Evolutionary conservation across 1,140 invertebrate species (phyloP), one percentile per base, ranked within the genome.

Genomic region (Zaprionus davidi): DNA sequence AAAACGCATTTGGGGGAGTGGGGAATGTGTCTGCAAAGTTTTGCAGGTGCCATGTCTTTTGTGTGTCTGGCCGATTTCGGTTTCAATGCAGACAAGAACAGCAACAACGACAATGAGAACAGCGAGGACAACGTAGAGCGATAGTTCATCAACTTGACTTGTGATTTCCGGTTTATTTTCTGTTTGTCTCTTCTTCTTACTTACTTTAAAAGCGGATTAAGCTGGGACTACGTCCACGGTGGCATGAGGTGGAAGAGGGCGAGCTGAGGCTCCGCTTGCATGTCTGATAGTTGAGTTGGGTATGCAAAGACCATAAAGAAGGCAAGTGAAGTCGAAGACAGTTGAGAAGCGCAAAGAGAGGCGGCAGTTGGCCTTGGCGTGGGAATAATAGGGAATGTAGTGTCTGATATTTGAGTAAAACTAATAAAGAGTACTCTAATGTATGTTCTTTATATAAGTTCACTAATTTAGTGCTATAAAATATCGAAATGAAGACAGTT

Each of bases 131-230:
- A 67, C 64, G 53, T 36, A 59, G 79, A 65, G 70, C 69, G 84
- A 87, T 84, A 88, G 84, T 90, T 88, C 84, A 88, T 88, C 84
- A 88, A 88, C 78, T 88, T 88, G 84, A 88, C 84, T 88, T 88
- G 84, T 88, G 84, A 88, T 88, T 88, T 88, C 84, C 84, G 85
- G 84, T 88, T 87, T 87, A 71, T 71, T 66, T 65, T 76, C 60
- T 71, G 38, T 51, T 72, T 63, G 31, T 34, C 9, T 34, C 44
- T 56, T 24, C 68, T 68, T 58, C 59, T 87, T 75, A 83, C 82
- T 85, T 81, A 73, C 81, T 84, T 81, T 84, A 90, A 88, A 87
- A 88, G 84, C 84, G 84, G 84, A 88, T 88, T 88, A 88, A 85
- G 85, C 84, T 57, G 68, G 75, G 81, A 87, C 84, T 83, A 88